Base-by-base conservation (phyloP, 2,888 invertebrate genomes). In the Lapara coniferarum region DNA sequence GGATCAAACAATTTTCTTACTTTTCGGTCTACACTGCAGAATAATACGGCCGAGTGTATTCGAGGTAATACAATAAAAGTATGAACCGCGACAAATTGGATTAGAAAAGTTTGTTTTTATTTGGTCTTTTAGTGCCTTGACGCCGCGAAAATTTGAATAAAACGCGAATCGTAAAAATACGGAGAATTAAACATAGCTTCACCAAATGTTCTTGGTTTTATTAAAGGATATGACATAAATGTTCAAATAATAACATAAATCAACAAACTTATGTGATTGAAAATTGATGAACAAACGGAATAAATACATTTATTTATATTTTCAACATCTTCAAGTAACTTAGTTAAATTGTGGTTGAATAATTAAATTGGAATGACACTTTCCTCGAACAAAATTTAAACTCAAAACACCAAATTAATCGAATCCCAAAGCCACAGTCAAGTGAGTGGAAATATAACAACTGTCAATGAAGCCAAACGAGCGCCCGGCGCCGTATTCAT, bases 61-160 rank as follows among this genome's bases (percentile, higher is more conserved):
- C 78, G 77, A 73, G 78, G 80, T 79, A 88, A 90, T 90, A 91
- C 89, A 88, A 90, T 90, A 91, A 90, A 91, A 89, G 84, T 87
- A 86, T 87, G 85, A 90, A 87, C 88, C 88, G 89, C 85, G 87
- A 87, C 89, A 91, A 92, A 92, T 92, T 92, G 90, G 89, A 91
- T 90, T 85, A 86, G 86, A 85, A 86, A 90, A 90, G 84, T 89
- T 89, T 85, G 81, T 84, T 86, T 66, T 66, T 53, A 83, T 87
- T 86, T 78, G 80, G 81, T 76, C 75, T 78, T 81, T 81, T 81
- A 83, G 80, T 79, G 78, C 79, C 81, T 49, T 19, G 63, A 63
- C 63, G 49, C 63, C 63, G 63, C 16, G 63, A 49, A 63, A 49
- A 63, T 63, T 46, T 63, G 63, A 63, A 49, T 63, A 13, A 25